Evolutionary conservation across 2,888 invertebrate genomes (phyloP).

Genomic region (Odontomyia ornata): DNA sequence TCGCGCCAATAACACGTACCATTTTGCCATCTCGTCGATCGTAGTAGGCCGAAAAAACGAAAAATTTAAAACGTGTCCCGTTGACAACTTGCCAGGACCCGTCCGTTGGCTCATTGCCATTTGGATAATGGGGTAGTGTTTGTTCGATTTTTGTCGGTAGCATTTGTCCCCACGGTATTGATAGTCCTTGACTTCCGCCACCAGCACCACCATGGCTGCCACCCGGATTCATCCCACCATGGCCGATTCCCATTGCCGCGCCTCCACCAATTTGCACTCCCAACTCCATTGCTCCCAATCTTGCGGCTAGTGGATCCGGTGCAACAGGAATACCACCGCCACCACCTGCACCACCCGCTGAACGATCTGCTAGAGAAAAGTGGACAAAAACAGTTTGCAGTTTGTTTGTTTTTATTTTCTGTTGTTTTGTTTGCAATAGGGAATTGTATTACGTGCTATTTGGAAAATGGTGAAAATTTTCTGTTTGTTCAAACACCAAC

Average conservation of each 20-base stretch:
- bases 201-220: constrained; percentile 49
- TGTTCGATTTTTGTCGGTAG: constrained; percentile 64
- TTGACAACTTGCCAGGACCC: constrained; percentile 77
- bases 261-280: too few relatives aligned
- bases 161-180: constrained; percentile 63
- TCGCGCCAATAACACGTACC: constrained; percentile 86
- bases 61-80: constrained; percentile 79
- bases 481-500: constrained; percentile 54
- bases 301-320: constrained; percentile 46
- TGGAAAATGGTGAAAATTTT: neutral
- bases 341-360: too few relatives aligned
- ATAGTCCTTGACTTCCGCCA: constrained; percentile 54
- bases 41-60: constrained; percentile 90
- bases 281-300: too few relatives aligned
- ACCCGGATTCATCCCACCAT: constrained; percentile 41
- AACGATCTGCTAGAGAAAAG: constrained; percentile 26
- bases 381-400: neutral
- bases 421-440: neutral
- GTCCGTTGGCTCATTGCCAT: constrained; percentile 74
- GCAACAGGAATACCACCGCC: constrained; percentile 51
- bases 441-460: neutral
- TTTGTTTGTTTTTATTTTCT: too few relatives aligned
- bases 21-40: constrained; percentile 76
- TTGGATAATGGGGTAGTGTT: constrained; percentile 70
- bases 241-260: too few relatives aligned